A percentile compares a stretch with the other conserved stretches of the same genome.
These are phyloP conservation scores for Thripadectes ignobilis DNA, from an alignment of 2,797 vertebrate genomes.

Conservation along the genomic window DNA sequence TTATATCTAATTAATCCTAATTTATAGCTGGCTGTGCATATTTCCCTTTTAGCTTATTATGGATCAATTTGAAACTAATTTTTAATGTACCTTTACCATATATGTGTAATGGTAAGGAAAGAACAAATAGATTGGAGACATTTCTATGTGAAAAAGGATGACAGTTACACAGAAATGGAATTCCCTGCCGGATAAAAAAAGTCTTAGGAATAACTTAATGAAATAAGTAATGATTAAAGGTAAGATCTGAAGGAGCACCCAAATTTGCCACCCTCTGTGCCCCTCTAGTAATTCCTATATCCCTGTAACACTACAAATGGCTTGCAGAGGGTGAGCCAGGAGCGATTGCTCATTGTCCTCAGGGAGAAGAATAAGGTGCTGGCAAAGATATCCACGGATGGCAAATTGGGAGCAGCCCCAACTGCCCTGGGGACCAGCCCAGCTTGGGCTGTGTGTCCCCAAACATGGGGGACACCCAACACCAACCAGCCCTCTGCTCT, in stretches of 20 bases:
- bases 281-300: neutral
- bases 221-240: neutral
- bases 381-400: neutral
- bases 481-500: neutral
- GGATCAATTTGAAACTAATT: neutral
- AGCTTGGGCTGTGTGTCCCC: neutral
- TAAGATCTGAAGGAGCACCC: neutral
- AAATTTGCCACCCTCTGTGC: neutral
- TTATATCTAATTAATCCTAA: neutral
- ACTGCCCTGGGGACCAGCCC: neutral
- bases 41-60: neutral
- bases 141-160: neutral
- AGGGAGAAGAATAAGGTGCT: neutral
- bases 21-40: neutral
- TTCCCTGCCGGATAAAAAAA: neutral
- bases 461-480: neutral
- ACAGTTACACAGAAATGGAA: neutral
- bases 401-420: neutral
- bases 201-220: neutral
- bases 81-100: neutral
- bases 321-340: neutral
- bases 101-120: neutral
- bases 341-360: neutral
- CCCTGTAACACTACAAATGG: neutral
- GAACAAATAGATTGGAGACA: neutral